A percentile compares a stretch with the other conserved stretches of the same genome.
These are phyloP conservation scores for Heliconius erato DNA, from an alignment of 2,888 invertebrate genomes.

Conservation along the genomic window DNA sequence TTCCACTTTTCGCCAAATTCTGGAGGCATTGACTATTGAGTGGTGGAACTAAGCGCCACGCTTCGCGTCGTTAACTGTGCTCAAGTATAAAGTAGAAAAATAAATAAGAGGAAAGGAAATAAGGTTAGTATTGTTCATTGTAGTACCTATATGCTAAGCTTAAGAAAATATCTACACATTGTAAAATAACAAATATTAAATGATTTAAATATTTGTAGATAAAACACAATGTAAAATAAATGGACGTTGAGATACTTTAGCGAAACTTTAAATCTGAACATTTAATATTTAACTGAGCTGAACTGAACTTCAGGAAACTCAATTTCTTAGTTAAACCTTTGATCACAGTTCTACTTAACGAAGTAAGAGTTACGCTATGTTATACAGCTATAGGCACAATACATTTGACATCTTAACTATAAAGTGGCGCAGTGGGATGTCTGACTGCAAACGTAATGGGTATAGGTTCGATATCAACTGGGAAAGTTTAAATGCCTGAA, in stretches of 20 bases:
- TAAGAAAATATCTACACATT: no score
- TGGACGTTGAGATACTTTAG: neutral
- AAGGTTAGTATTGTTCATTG: no score
- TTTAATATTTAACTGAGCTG: neutral
- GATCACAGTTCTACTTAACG: slow-evolving; percentile 20
- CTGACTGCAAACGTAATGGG: no score
- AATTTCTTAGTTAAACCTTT: slow-evolving; percentile 6
- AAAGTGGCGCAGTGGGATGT: neutral
- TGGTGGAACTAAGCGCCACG: neutral
- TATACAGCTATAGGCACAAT: slow-evolving; percentile 4
- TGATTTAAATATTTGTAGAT: neutral
- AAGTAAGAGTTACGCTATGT: neutral
- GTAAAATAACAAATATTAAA: neutral
- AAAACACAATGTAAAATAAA: neutral
- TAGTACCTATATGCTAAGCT: no score
- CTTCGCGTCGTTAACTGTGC: neutral
- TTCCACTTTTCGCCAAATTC: neutral
- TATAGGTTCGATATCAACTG: no score
- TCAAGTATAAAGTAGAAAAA: neutral
- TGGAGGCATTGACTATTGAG: neutral
- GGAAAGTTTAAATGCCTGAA: no score
- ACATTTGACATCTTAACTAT: neutral
- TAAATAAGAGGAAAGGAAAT: neutral
- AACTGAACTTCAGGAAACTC: slow-evolving; percentile 5
- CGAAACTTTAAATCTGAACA: slow-evolving; percentile 1